These are phyloP conservation scores for Lepisosteus osseus DNA, from an alignment of 2,113 vertebrate species.

Conservation along the genomic window DNA sequence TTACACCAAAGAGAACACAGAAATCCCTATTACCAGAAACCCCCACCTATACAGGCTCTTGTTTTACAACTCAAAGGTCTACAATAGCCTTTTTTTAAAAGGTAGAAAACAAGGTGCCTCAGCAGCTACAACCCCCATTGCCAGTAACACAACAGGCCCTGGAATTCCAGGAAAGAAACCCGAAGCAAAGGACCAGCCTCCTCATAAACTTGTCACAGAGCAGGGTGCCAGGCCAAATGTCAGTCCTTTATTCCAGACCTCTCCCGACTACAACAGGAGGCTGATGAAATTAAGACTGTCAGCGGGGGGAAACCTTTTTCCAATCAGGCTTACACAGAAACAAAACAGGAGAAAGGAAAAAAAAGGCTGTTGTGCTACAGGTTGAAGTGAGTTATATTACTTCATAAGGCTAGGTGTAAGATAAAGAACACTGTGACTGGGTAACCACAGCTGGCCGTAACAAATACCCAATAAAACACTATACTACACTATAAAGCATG, in stretches of 20 bases:
- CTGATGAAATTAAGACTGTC: constrained; percentile 7
- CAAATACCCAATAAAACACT: too few species aligned
- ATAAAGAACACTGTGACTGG: not conserved
- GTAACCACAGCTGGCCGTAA: too few species aligned
- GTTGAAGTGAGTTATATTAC: not conserved
- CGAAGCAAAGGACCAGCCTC: constrained; percentile 40
- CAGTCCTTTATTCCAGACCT: constrained; percentile 39
- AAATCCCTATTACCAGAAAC: not conserved
- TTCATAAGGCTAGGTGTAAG: not conserved
- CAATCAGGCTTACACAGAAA: constrained; percentile 16
- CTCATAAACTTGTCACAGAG: constrained; percentile 53
- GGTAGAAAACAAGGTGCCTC: not conserved
- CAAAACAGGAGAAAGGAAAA: not conserved
- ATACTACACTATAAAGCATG: too few species aligned
- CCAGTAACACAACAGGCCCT: constrained; percentile 36
- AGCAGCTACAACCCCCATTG: not conserved
- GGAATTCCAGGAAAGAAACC: constrained; percentile 47
- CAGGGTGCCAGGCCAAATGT: constrained; percentile 50
- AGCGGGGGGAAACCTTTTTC: not conserved
- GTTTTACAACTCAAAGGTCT: not conserved
- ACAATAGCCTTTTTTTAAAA: not conserved
- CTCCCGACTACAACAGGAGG: constrained; percentile 9
- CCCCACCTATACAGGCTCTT: not conserved
- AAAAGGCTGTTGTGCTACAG: not conserved
- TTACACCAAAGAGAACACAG: not conserved